These are phyloP conservation scores for Sisyra nigra DNA, from an alignment of 2,888 invertebrate species.

Conservation along the genomic window DNA sequence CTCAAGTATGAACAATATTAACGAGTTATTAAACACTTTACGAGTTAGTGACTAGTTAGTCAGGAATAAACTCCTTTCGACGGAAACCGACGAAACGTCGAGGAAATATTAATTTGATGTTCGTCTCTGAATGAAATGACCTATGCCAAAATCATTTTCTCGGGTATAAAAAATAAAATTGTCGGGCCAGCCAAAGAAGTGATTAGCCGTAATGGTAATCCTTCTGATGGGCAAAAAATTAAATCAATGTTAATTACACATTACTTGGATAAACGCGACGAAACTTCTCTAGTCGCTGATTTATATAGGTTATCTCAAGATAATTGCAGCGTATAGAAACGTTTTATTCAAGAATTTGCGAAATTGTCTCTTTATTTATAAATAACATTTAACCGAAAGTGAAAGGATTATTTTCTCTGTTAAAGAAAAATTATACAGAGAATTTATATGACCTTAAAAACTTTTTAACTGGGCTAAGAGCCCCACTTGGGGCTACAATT, in stretches of 20 bases:
- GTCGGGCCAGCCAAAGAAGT: conserved; percentile 13
- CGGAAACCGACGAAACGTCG: background rate
- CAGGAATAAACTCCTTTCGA: background rate
- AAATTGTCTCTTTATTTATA: conserved; percentile 13
- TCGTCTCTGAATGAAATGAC: background rate
- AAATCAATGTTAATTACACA: conserved; percentile 12
- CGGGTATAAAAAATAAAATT: conserved; percentile 11
- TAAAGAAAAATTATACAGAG: conserved; percentile 12
- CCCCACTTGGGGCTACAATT: conserved; percentile 14
- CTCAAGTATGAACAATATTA: background rate
- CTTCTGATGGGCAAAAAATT: conserved; percentile 11
- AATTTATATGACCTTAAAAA: conserved; percentile 15
- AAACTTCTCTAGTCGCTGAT: conserved; percentile 13
- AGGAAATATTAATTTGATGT: background rate
- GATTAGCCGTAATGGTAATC: conserved; percentile 12
- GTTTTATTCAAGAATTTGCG: conserved; percentile 14
- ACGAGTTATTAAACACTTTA: background rate
- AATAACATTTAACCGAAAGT: conserved; percentile 14
- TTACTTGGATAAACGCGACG: conserved; percentile 12
- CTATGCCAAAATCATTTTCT: background rate
- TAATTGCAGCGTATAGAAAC: conserved; percentile 11
- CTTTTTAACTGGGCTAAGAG: conserved; percentile 13
- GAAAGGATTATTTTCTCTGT: conserved; percentile 11
- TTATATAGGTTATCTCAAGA: conserved; percentile 11
- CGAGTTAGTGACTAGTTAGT: background rate